Conservation (phyloP, 64 coral and sea anemone genomes). For the Montipora sp. region DNA sequence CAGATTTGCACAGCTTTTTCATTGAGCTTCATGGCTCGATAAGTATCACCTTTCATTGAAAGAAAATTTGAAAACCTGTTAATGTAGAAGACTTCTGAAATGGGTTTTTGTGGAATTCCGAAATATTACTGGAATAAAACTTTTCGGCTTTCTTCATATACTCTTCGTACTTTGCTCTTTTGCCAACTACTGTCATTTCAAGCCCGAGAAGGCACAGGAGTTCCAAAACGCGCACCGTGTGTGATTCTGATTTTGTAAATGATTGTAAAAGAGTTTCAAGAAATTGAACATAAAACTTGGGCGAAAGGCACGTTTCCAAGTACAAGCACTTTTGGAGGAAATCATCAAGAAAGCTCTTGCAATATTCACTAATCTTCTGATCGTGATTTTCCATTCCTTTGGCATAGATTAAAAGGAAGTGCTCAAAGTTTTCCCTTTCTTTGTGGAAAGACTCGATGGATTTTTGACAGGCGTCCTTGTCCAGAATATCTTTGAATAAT, state of each 20-base stretch:
- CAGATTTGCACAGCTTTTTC: too few species aligned
- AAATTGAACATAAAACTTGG: not conserved
- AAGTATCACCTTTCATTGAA: too few species aligned
- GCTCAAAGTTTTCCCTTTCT: conserved; percentile 36
- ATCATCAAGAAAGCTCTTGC: not conserved
- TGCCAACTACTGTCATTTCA: conserved; percentile 19
- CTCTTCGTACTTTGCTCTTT: not conserved
- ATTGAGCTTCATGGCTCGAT: too few species aligned
- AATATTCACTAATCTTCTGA: too few species aligned
- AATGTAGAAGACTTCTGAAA: too few species aligned
- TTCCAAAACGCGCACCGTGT: not conserved
- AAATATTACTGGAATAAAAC: too few species aligned
- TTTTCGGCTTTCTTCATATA: too few species aligned
- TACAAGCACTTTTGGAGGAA: conserved; percentile 21
- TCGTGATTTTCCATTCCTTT: not conserved
- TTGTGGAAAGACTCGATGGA: conserved; percentile 17
- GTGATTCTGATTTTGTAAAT: not conserved
- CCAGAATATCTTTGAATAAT: not conserved
- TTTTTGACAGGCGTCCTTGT: conserved; percentile 46
- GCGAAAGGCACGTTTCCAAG: conserved; percentile 41
- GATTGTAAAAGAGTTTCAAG: not conserved
- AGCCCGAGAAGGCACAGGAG: conserved; percentile 46
- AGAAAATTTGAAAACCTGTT: too few species aligned
- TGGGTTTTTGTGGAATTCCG: too few species aligned
- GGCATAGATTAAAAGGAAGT: not conserved